Evolutionary conservation across 2,113 vertebrate genomes (phyloP), one percentile per base, ranked within the genome.

Genomic region (Pica pica): DNA sequence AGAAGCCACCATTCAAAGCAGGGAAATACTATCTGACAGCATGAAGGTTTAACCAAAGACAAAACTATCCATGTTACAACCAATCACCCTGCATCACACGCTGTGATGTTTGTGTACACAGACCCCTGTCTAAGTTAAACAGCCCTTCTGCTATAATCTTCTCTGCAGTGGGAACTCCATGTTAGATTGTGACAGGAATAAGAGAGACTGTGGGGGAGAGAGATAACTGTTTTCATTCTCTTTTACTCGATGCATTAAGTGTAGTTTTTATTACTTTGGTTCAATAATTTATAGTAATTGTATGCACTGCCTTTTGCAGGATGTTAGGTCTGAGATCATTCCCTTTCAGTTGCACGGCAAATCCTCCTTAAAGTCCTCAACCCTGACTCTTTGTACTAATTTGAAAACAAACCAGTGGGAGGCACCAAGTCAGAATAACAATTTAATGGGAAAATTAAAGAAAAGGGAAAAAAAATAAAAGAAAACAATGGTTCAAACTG

Each of bases 201-300:
- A 79, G 14, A 71, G 3, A 81, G 21, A 79, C 44, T 4, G 17
- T 30, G 37, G 73, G 10, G 19, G 27, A 35, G 57, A 37, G 26
- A 79, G 33, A 55, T 9, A 55, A 35, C 7, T 85, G 20, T 95
- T 94, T 91, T 84, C 20, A 42, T 44, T 50, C 39, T 68, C 16
- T 31, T 92, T 60, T 64, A 69, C 53, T 79, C 3, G 0, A 79
- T 85, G 16, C 37, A 56, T 82, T 37, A 85, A 76, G 31, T 20
- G 28, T 17, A 65, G n/a, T 53, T 89, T 94, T 87, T 91, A 37
- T 33, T 64, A 46, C 44, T 73, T 56, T 56, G 11, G 16, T 49
- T 87, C 81, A 85, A 76, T 59, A 85, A 87, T 85, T 76, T 68
- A 50, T 65, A 83, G 53, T 42, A 92, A 76, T 64, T 78, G 7